Evolutionary conservation across 2,888 invertebrate genomes (phyloP).

Genomic region (Polymixis flavicincta): DNA sequence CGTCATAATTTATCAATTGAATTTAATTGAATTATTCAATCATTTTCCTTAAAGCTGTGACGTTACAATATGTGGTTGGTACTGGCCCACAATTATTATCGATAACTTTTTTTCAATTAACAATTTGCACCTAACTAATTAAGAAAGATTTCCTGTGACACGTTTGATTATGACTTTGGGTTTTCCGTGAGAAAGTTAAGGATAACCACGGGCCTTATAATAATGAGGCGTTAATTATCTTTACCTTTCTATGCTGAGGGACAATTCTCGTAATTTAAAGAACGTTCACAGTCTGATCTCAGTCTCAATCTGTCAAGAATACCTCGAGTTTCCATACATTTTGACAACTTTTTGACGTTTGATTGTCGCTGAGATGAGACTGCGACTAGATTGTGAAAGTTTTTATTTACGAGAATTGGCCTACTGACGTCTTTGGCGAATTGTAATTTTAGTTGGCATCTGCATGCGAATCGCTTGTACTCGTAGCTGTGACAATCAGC

Average conservation of each 20-base stretch:
- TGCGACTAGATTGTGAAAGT: too few species aligned
- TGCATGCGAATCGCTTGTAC: not conserved
- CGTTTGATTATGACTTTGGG: not conserved
- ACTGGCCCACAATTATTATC: not conserved
- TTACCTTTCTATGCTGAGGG: too few species aligned
- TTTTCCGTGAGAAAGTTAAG: not conserved
- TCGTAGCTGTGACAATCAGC: not conserved
- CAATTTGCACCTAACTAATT: not conserved
- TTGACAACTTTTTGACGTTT: too few species aligned
- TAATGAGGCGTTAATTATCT: not conserved
- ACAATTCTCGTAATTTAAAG: too few species aligned
- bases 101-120: not conserved
- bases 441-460: not conserved
- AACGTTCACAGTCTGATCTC: too few species aligned
- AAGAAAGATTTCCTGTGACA: not conserved
- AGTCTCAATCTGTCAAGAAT: too few species aligned
- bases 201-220: not conserved
- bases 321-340: too few species aligned
- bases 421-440: too few species aligned
- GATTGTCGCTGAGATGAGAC: too few species aligned
- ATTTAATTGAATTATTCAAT: conserved; percentile 7
- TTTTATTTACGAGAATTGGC: too few species aligned
- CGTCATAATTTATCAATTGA: not conserved
- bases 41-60: conserved; percentile 25
- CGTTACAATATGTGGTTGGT: not conserved